Conservation (phyloP, 1,140 invertebrate species). For the Heliconius himera region DNA sequence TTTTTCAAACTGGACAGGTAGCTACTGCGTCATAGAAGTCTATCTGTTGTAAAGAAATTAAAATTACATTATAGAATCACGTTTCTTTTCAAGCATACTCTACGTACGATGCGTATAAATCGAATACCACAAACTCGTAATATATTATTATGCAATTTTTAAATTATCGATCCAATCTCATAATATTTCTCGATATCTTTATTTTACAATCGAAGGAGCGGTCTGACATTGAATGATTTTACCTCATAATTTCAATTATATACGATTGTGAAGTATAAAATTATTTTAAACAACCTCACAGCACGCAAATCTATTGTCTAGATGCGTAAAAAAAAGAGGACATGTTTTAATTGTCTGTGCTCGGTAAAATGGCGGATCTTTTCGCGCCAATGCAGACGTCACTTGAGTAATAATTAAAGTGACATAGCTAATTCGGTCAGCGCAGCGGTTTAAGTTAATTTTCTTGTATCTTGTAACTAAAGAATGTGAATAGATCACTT, state of each 20-base stretch:
- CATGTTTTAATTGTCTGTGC: slow-evolving; percentile 31
- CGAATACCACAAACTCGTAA: not conserved
- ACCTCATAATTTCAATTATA: slow-evolving; percentile 23
- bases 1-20: too few relatives aligned
- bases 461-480: not conserved
- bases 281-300: slow-evolving; percentile 22
- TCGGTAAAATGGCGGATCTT: slow-evolving; percentile 25
- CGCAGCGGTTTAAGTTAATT: slow-evolving; percentile 5
- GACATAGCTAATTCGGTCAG: slow-evolving; percentile 7
- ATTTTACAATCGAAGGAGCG: slow-evolving; percentile 13
- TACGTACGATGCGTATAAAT: not conserved
- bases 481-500: not conserved
- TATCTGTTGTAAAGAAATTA: not conserved
- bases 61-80: not conserved
- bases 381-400: slow-evolving; percentile 27
- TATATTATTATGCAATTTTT: slow-evolving; percentile 1
- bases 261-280: slow-evolving; percentile 25
- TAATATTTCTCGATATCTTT: slow-evolving; percentile 12
- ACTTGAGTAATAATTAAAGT: slow-evolving; percentile 16
- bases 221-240: slow-evolving; percentile 21
- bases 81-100: not conserved
- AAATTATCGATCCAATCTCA: not conserved
- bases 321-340: slow-evolving; percentile 23
- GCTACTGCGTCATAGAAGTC: not conserved
- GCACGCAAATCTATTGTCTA: slow-evolving; percentile 32